Evolutionary conservation across 2,113 vertebrate species (phyloP).

Genomic region (Rhinolophus ferrumequinum): DNA sequence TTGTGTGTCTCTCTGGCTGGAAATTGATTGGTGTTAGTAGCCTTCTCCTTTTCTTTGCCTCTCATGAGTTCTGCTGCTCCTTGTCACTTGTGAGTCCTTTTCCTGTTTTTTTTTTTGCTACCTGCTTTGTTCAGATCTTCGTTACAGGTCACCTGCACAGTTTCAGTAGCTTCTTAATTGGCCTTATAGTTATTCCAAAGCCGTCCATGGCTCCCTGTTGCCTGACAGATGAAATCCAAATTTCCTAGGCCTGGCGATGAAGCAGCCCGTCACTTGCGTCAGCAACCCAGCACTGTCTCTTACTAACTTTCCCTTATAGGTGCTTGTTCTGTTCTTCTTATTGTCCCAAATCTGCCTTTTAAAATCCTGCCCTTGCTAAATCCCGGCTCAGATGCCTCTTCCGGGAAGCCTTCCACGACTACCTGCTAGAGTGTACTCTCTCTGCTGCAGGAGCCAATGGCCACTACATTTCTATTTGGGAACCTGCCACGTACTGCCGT

Average conservation of each 20-base stretch:
- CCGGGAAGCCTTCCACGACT: not conserved
- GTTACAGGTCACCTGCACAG: not conserved
- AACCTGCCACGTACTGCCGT: not conserved
- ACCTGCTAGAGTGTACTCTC: not conserved
- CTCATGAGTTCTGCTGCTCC: not conserved
- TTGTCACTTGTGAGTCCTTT: not conserved
- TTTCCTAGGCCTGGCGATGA: not conserved
- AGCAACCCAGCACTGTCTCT: not conserved
- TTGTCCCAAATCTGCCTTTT: not conserved
- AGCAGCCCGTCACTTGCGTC: not conserved
- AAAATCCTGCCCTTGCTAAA: not conserved
- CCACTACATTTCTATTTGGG: not conserved
- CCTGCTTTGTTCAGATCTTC: not conserved
- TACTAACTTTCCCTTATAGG: not conserved
- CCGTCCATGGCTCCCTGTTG: not conserved
- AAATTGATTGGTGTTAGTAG: not conserved
- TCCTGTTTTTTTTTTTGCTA: not conserved
- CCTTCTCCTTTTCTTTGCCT: not conserved
- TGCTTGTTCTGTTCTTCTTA: not conserved
- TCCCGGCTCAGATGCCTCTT: not conserved
- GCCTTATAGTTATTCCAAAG: not conserved
- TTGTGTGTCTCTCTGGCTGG: not conserved
- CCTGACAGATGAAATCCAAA: not conserved
- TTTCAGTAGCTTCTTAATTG: not conserved
- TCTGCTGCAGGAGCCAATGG: not conserved